These are phyloP conservation scores for Hyperopisus bebe DNA, from an alignment of 2,113 vertebrate species.

Conservation along the genomic window DNA sequence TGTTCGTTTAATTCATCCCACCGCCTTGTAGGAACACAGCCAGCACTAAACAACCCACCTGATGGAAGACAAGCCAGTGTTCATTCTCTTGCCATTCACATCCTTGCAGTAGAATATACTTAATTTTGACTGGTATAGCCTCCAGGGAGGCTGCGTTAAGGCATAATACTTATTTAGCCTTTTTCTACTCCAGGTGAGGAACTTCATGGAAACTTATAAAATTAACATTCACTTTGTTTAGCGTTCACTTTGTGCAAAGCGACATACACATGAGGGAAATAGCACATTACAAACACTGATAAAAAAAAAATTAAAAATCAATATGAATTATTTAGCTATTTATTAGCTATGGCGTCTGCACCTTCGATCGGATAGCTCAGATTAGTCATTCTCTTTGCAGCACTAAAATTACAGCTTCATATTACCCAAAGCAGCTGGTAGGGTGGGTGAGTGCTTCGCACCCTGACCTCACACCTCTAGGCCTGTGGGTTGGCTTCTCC, in stretches of 20 bases:
- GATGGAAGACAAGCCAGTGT: neutral
- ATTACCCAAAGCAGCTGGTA: neutral
- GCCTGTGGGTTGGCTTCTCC: neutral
- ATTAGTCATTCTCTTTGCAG: neutral
- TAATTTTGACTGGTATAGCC: neutral
- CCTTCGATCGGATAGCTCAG: neutral
- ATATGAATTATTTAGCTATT: neutral
- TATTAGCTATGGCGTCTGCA: neutral
- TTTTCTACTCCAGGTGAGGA: neutral
- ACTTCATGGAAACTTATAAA: neutral
- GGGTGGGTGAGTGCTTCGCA: neutral
- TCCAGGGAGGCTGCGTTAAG: neutral
- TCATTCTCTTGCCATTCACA: neutral
- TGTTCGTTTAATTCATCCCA: neutral
- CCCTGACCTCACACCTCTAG: neutral
- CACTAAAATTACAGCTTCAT: neutral
- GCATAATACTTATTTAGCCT: neutral
- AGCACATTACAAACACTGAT: neutral
- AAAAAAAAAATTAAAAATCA: neutral
- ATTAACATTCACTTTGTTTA: neutral
- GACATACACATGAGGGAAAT: neutral
- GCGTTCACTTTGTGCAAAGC: too few species aligned
- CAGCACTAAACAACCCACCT: neutral
- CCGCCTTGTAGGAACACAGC: neutral
- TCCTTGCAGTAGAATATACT: neutral